Conservation (phyloP, 1,140 invertebrate species). For the Sminthurinus signatus region DNA sequence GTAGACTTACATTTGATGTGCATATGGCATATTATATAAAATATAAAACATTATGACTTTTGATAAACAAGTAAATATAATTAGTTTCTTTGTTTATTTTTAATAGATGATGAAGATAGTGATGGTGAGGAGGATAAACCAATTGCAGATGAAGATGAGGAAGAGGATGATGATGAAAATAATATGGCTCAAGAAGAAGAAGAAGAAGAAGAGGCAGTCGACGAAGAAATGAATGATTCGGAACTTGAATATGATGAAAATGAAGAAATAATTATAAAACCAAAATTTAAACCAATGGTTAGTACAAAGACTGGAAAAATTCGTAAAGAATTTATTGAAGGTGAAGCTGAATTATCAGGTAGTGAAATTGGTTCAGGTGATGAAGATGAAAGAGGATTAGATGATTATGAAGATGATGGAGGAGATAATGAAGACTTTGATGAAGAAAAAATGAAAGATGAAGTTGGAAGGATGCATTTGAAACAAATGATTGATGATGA, state of each 20-base stretch:
- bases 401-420: slow-evolving; percentile 65
- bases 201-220: slow-evolving; percentile 62
- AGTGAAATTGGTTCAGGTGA: slow-evolving; percentile 70
- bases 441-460: slow-evolving; percentile 55
- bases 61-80: no score
- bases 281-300: slow-evolving; percentile 24
- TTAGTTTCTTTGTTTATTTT: neutral
- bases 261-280: slow-evolving; percentile 34
- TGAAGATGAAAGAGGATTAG: slow-evolving; percentile 66
- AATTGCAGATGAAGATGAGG: neutral
- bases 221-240: slow-evolving; percentile 54
- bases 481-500: slow-evolving; percentile 71
- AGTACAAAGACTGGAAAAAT: slow-evolving; percentile 39
- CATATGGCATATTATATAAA: no score
- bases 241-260: slow-evolving; percentile 47
- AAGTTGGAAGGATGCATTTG: slow-evolving; percentile 65
- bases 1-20: no score
- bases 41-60: no score
- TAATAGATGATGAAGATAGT: slow-evolving; percentile 3
- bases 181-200: slow-evolving; percentile 41
- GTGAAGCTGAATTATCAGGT: slow-evolving; percentile 79
- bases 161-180: neutral
- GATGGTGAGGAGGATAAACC: slow-evolving; percentile 35
- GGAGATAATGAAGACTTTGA: slow-evolving; percentile 71
- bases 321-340: slow-evolving; percentile 64